Conservation (phyloP, 2,113 vertebrate species). For the Pionites leucogaster region DNA sequence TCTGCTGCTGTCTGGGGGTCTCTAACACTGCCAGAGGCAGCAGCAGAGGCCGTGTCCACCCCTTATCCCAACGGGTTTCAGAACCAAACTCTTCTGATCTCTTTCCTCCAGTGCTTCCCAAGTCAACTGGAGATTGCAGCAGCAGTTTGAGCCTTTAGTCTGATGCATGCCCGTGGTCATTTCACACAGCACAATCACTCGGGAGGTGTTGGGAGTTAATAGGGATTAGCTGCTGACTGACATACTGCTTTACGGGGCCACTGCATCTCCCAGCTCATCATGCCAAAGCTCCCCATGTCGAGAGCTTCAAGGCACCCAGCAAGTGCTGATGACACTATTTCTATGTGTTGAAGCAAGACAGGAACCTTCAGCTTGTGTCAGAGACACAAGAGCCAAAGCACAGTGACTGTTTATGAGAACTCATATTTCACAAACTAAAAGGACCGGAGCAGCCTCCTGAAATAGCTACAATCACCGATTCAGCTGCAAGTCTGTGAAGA, state of each 20-base stretch:
- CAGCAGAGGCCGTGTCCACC: fast-evolving
- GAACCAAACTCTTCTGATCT: not conserved
- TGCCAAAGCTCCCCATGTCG: fast-evolving
- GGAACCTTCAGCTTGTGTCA: not conserved
- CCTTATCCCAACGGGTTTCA: not conserved
- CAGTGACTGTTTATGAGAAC: not conserved
- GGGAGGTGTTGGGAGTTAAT: not conserved
- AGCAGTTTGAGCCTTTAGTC: not conserved
- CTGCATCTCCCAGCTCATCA: not conserved
- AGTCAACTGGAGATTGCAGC: not conserved
- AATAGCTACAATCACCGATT: not conserved
- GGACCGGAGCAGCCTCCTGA: not conserved
- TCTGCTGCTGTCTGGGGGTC: not conserved
- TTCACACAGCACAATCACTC: not conserved
- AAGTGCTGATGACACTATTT: fast-evolving
- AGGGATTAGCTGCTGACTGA: not conserved
- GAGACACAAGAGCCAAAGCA: not conserved
- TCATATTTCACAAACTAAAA: not conserved
- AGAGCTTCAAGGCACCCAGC: not conserved
- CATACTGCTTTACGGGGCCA: not conserved
- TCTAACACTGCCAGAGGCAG: not conserved
- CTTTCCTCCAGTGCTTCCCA: not conserved
- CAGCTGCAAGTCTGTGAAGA: not conserved
- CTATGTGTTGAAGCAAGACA: not conserved
- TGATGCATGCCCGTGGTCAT: not conserved